A percentile compares a stretch with the other conserved stretches of the same genome.
Evolutionary conservation across 2,113 vertebrate genomes (phyloP).

Genomic region (Gadus macrocephalus): DNA sequence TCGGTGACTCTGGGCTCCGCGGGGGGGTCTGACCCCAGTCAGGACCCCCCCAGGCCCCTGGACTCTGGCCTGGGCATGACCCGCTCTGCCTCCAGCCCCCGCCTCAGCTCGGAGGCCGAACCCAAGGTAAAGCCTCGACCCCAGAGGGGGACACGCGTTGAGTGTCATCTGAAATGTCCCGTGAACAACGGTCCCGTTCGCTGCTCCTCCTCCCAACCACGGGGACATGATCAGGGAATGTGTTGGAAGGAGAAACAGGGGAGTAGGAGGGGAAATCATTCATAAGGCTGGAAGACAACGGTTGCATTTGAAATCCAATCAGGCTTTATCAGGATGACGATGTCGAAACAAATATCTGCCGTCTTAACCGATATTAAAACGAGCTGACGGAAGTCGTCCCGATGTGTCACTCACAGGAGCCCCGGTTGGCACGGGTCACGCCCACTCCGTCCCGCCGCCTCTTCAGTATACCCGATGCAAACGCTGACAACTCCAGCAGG

Average conservation of each 20-base stretch:
- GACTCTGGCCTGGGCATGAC: slow-evolving; percentile 64
- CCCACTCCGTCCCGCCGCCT: slow-evolving; percentile 73
- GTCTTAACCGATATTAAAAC: too few species aligned
- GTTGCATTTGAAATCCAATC: too few species aligned
- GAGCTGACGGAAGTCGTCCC: too few species aligned
- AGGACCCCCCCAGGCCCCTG: slow-evolving; percentile 51
- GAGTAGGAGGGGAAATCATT: too few species aligned
- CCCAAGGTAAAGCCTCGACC: slow-evolving; percentile 57
- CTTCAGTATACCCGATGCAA: slow-evolving; percentile 71
- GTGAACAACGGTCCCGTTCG: too few species aligned
- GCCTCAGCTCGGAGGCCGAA: slow-evolving; percentile 71
- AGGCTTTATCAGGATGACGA: too few species aligned
- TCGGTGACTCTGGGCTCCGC: slow-evolving; percentile 69
- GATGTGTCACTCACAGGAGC: slow-evolving; percentile 58
- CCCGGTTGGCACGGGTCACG: slow-evolving; percentile 70
- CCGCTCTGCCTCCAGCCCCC: slow-evolving; percentile 76
- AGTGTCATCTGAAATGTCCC: too few species aligned
- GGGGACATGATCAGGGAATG: too few species aligned
- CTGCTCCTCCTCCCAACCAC: too few species aligned
- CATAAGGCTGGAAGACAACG: too few species aligned
- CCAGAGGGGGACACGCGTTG: not conserved
- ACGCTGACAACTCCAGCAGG: slow-evolving; percentile 70
- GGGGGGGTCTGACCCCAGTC: slow-evolving; percentile 55
- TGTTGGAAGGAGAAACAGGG: too few species aligned
- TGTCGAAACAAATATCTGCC: too few species aligned